Percentiles rank a stretch among this genome's conserved stretches.
These are phyloP conservation scores for Oreochromis aureus DNA, from an alignment of 2,113 vertebrate genomes.

Conservation along the genomic window DNA sequence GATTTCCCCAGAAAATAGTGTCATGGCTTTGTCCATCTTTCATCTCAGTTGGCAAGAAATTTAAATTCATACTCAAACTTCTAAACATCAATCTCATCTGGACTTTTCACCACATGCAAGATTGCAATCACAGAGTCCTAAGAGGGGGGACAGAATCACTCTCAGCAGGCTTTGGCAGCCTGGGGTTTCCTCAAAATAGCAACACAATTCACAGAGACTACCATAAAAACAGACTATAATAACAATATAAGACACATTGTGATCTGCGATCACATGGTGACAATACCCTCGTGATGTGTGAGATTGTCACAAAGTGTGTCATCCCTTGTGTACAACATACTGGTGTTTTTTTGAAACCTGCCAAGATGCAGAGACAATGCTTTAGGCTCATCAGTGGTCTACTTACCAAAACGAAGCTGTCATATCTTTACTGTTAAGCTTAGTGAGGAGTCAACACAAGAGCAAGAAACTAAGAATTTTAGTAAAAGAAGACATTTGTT, in stretches of 20 bases:
- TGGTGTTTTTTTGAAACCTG: background rate
- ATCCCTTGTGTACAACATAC: background rate
- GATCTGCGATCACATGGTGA: background rate
- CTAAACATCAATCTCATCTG: slow-evolving; percentile 11
- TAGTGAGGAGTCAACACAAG: background rate
- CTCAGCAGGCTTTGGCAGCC: background rate
- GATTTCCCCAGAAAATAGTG: background rate
- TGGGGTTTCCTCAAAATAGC: slow-evolving; percentile 29
- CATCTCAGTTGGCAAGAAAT: background rate
- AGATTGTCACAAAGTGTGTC: background rate
- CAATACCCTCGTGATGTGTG: background rate
- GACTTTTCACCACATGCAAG: background rate
- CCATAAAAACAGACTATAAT: background rate
- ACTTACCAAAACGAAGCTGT: background rate
- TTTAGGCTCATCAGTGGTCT: background rate
- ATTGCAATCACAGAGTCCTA: slow-evolving; percentile 20
- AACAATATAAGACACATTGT: background rate
- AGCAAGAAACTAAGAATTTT: background rate
- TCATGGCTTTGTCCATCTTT: background rate
- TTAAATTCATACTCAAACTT: background rate
- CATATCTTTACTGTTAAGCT: background rate
- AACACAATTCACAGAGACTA: background rate
- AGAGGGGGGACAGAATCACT: background rate
- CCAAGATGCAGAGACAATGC: background rate
- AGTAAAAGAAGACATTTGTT: background rate